Evolutionary conservation across 2,113 vertebrate species (phyloP), one percentile per base, ranked within the genome.

Genomic region (Meleagris gallopavo): DNA sequence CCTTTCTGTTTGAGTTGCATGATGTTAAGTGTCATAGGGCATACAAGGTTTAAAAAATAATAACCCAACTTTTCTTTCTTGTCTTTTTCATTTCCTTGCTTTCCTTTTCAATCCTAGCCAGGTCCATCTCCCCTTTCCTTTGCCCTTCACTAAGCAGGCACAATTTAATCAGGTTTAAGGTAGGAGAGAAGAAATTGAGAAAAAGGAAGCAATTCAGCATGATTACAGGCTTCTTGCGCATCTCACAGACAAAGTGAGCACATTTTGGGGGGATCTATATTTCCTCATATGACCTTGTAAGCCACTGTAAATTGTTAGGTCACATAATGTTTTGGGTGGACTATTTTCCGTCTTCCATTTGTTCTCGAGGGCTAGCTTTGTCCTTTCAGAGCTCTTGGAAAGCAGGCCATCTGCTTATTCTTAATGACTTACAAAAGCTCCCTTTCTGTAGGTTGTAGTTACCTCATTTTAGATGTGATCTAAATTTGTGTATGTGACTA

Each of bases 81-180:
- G 8, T 27, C 57, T 74, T 70, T 95, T 87, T 86, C 54, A 83
- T 95, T 96, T 94, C 86, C 79, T 89, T 71, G 38, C 70, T 88
- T 91, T 83, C 72, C 58, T 80, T 75, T 95, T 90, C 73, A 71
- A 0, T 74, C 22, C 55, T 65, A 90, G 58, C 73, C 55, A 88
- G 15, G 74, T 96, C 77, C 36, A 75, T 86, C 85, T 93, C 77
- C 85, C 91, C 75, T 94, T 95, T 93, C 43, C 72, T 95, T 92
- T 85, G 86, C 86, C 88, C 84, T 95, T 91, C 74, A 92, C 75
- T 94, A 96, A 94, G 82, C 94, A 97, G 94, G 85, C 77, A 90
- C 70, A 94, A 78, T 89, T 97, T 96, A 94, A 97, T 95, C 91
- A 94, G 94, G 88, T 94, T 93, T 71, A 82, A 77, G 71, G 95